Base-by-base conservation (phyloP, 2,888 invertebrate genomes). In the Dastarcus helophoroides region DNA sequence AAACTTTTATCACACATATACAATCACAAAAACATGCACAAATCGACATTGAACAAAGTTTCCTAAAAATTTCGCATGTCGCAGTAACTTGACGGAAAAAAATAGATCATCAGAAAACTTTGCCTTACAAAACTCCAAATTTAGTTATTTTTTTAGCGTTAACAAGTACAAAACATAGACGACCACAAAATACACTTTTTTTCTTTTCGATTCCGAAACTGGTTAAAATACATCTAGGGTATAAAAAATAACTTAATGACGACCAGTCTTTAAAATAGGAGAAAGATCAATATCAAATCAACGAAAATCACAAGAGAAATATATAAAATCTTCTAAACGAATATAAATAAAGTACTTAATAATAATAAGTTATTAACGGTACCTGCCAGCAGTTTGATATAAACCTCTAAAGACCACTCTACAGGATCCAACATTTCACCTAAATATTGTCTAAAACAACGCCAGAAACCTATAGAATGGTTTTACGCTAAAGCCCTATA, bases 1-100 rank as follows among this genome's bases (percentile, higher is more conserved):
- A 43, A 50, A 48, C 48, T 47, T 51, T 47, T 58, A 57, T 58
- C 57, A 57, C 58, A 58, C 57, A 50, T 44, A 54, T 44, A 56
- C 56, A 54, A 56, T 56, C 56, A 56, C 53, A 54, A 49, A 45
- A 43, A 53, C 53, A 53, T 53, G 44, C 51, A 54, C 50, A 44
- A 51, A 42, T 50, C 45, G 46, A 49, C 45, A 43, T 46, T 38
- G 42, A 36, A 44, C 43, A 46, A 44, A 42, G 36, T 43, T 39
- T 38, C 38, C 38, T 31, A 33, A 19, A 32, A 14, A 8, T 8
- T 14, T 10, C 7, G 12, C 16, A 16, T 26, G 16, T 16, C 8
- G 12, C 10, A 16, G 6, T 26, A 16, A 16, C 16, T 16, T 7
- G 9, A 16, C 7, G 12, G 7, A 7, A 15, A 5, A 26, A 10